These are phyloP conservation scores for Melanostoma mellinum DNA, from an alignment of 2,888 invertebrate genomes.

Conservation along the genomic window DNA sequence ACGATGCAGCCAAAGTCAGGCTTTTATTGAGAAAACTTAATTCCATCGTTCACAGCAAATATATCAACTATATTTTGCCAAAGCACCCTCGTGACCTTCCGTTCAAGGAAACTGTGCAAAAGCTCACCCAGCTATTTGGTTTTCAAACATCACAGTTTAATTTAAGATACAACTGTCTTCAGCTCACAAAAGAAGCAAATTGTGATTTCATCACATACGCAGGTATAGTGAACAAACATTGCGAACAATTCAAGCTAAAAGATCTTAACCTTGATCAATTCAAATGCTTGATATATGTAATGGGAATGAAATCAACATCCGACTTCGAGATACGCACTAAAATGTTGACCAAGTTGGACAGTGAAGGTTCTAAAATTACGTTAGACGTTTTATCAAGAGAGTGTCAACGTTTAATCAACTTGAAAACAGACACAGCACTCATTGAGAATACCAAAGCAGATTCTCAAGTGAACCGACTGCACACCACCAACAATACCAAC, in stretches of 20 bases:
- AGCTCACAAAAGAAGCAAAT: slow-evolving; percentile 47
- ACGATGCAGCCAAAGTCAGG: slow-evolving; percentile 65
- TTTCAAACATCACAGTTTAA: slow-evolving; percentile 63
- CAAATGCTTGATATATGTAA: slow-evolving; percentile 71
- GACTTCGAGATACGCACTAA: slow-evolving; percentile 68
- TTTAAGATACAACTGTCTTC: slow-evolving; percentile 62
- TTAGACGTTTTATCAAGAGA: slow-evolving; percentile 60
- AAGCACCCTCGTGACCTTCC: slow-evolving; percentile 51
- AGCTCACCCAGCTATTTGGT: slow-evolving; percentile 60
- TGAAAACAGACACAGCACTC: slow-evolving; percentile 62
- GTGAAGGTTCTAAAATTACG: slow-evolving; percentile 49
- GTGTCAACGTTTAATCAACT: slow-evolving; percentile 65
- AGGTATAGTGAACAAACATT: slow-evolving; percentile 44
- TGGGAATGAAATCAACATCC: slow-evolving; percentile 67
- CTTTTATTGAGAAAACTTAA: slow-evolving; percentile 62
- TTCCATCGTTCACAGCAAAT: slow-evolving; percentile 50
- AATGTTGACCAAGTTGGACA: slow-evolving; percentile 64
- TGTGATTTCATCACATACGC: slow-evolving; percentile 63
- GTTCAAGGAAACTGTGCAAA: slow-evolving; percentile 50
- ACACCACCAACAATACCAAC: slow-evolving; percentile 15
- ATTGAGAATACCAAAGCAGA: slow-evolving; percentile 45
- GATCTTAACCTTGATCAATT: slow-evolving; percentile 47
- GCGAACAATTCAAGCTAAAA: slow-evolving; percentile 44
- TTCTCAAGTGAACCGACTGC: slow-evolving; percentile 37
- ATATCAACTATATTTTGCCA: slow-evolving; percentile 63